phyloP scores from a whole-genome alignment of 2,113 vertebrate genomes.

The Pleuronectes platessa region DNA sequence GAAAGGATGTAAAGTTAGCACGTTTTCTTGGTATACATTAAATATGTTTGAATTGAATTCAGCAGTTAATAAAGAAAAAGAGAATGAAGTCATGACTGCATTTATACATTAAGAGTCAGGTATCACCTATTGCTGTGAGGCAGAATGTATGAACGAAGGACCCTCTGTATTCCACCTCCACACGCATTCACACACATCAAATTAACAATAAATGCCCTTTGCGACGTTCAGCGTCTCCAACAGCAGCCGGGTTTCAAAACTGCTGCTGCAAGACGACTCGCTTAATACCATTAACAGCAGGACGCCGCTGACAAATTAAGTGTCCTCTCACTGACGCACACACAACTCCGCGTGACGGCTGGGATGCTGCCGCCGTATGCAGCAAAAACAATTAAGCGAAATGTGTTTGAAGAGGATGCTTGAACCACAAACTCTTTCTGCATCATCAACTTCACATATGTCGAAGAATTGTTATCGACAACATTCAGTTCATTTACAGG shows the following conservation, averaged over 20 bases:
- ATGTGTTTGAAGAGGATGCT: conserved; percentile 22
- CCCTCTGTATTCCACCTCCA: background rate
- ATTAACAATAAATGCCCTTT: background rate
- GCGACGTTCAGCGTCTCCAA: background rate
- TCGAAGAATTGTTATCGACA: conserved; percentile 12
- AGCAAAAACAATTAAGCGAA: conserved; percentile 29
- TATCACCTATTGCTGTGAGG: background rate
- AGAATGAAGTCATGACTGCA: background rate
- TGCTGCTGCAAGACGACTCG: conserved; percentile 1
- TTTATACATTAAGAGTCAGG: background rate
- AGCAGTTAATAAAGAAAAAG: background rate
- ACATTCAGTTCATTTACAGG: conserved; percentile 15
- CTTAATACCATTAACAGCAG: conserved; percentile 37
- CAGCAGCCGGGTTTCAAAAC: conserved; percentile 29
- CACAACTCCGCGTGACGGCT: conserved; percentile 20
- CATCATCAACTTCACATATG: conserved; percentile 37
- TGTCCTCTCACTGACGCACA: conserved; percentile 16
- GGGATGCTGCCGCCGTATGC: background rate
- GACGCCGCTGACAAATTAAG: conserved; percentile 43
- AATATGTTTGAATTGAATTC: background rate
- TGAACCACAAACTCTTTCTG: conserved; percentile 25
- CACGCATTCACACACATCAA: background rate
- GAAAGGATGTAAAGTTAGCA: background rate
- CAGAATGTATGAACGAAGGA: background rate
- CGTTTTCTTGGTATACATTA: background rate